A percentile compares a stretch with the other conserved stretches of the same genome.
Conservation (phyloP, 2,113 vertebrate species). For the Calonectris borealis region DNA sequence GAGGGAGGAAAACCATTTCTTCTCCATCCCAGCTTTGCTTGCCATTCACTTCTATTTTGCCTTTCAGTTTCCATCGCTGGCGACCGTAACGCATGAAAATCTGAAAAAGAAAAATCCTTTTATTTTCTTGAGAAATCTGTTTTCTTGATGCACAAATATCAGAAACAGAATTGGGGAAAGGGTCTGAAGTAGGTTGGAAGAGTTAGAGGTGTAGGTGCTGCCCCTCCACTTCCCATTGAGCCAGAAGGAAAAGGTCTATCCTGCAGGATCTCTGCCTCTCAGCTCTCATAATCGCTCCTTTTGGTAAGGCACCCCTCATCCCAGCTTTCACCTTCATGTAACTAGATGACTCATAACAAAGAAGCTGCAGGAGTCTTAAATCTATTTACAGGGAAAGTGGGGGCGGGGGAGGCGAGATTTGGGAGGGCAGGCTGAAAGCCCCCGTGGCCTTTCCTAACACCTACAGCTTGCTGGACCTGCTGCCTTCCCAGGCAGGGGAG, state of each 20-base stretch:
- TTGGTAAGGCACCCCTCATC: not conserved
- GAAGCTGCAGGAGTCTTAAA: not conserved
- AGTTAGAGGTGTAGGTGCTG: not conserved
- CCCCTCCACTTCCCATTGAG: fast-evolving
- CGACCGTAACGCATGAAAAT: constrained; percentile 97
- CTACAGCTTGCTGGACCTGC: not conserved
- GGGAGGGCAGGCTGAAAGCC: not conserved
- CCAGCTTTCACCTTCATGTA: not conserved
- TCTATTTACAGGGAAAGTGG: not conserved
- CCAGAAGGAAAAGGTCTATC: not conserved
- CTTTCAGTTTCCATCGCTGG: constrained; percentile 96
- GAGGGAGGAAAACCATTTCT: constrained; percentile 91
- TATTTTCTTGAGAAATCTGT: not conserved
- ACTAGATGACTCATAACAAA: not conserved
- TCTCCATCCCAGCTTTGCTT: constrained; percentile 97
- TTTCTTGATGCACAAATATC: not conserved
- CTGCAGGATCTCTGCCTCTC: not conserved
- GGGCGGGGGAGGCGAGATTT: not conserved
- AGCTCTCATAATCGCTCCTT: not conserved
- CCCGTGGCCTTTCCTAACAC: fast-evolving
- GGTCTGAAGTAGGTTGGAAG: not conserved
- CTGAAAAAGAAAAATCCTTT: constrained; percentile 61
- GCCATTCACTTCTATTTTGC: constrained; percentile 94
- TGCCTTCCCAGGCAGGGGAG: not conserved
- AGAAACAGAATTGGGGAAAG: not conserved